Conservation (phyloP, 2,888 invertebrate genomes). For the Thera obeliscata region DNA sequence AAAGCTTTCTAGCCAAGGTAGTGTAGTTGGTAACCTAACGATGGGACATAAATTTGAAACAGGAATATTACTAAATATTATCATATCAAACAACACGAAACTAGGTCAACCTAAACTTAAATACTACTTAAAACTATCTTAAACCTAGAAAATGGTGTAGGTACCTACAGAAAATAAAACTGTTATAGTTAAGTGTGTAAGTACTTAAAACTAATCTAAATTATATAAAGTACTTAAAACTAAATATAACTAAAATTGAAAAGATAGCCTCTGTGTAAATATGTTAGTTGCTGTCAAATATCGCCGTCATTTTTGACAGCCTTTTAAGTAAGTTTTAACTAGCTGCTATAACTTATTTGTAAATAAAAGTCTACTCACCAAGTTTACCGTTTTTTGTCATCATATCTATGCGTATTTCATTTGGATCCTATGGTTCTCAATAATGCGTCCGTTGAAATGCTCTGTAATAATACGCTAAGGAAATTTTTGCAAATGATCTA, state of each 20-base stretch:
- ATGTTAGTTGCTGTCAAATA: no score
- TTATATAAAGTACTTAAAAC: background rate
- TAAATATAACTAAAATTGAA: no score
- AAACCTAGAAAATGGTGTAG: background rate
- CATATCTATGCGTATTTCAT: slow-evolving; percentile 27
- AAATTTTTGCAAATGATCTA: slow-evolving; percentile 1
- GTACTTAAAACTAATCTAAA: no score
- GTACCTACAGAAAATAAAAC: slow-evolving; percentile 9
- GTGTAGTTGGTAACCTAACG: no score
- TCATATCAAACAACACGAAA: background rate
- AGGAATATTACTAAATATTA: background rate
- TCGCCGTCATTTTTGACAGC: no score
- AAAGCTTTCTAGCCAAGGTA: no score
- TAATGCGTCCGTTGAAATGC: slow-evolving; percentile 30
- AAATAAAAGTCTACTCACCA: slow-evolving; percentile 28
- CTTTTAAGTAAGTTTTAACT: no score
- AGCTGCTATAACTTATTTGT: background rate
- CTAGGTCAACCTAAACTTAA: no score
- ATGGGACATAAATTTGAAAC: no score
- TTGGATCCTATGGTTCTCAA: slow-evolving; percentile 34
- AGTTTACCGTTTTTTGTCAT: background rate
- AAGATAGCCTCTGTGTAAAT: no score
- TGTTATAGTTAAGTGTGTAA: background rate
- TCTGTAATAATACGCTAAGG: slow-evolving; percentile 33
- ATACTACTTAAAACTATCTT: slow-evolving; percentile 12